Conservation (phyloP, 2,797 vertebrate species). For the Sebastes diaconus region DNA sequence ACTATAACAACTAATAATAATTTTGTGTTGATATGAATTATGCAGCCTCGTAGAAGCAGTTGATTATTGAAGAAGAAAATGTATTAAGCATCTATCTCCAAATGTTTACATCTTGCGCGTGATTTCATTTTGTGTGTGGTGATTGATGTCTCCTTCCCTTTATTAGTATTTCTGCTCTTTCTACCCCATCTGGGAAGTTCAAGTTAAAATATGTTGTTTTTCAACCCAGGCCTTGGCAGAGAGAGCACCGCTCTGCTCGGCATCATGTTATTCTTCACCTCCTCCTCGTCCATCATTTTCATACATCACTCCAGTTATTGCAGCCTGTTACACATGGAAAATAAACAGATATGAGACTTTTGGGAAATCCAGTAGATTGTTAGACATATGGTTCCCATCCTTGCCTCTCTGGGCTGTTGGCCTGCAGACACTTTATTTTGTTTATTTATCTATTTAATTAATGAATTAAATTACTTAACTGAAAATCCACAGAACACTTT, state of each 20-base stretch:
- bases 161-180: background rate
- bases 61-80: background rate
- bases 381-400: background rate
- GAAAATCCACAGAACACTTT: background rate
- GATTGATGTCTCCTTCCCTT: background rate
- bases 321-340: background rate
- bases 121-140: background rate
- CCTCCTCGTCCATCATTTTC: background rate
- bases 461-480: background rate
- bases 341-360: background rate
- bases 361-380: background rate
- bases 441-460: background rate
- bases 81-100: background rate
- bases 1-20: background rate
- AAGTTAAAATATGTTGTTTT: conserved; percentile 5
- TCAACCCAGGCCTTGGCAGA: background rate
- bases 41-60: background rate
- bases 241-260: background rate
- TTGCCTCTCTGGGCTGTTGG: background rate
- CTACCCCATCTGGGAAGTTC: background rate
- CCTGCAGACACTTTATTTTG: background rate
- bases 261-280: background rate
- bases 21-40: background rate
- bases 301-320: background rate
- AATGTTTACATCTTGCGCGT: background rate